A percentile compares a stretch with the other conserved stretches of the same genome.
Conservation (phyloP, 1,140 invertebrate species). For the Panonychus citri region DNA sequence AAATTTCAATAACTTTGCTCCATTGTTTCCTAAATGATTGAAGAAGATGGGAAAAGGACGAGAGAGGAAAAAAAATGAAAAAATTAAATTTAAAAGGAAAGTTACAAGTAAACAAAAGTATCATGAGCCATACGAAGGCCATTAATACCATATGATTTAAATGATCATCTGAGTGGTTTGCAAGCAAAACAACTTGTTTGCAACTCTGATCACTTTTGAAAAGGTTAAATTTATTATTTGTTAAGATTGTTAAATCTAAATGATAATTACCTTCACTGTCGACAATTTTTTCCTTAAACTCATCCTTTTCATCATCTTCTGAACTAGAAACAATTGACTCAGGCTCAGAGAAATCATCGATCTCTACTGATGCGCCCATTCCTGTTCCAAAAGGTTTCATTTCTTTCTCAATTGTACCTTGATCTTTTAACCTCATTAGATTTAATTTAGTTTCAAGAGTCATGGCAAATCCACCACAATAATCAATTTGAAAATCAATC, state of each 20-base stretch:
- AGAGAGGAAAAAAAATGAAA: no score
- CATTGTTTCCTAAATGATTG: background rate
- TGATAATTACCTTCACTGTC: slow-evolving; percentile 3
- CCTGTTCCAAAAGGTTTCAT: background rate
- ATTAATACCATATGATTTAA: no score
- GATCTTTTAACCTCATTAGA: slow-evolving; percentile 50
- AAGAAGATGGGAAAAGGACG: background rate
- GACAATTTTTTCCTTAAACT: slow-evolving; percentile 2
- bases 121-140: no score
- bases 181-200: no score
- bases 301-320: slow-evolving; percentile 8
- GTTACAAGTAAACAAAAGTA: no score
- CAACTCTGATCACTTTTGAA: no score
- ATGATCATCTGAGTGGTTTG: no score
- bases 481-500: slow-evolving; percentile 71
- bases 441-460: slow-evolving; percentile 88
- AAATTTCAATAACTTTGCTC: slow-evolving; percentile 48
- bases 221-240: no score
- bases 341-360: background rate
- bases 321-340: slow-evolving; percentile 6
- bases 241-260: no score
- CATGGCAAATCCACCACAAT: slow-evolving; percentile 63
- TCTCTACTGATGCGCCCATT: background rate
- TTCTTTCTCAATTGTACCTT: background rate
- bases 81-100: no score